Evolutionary conservation across 35 echinoderm and acorn worm species (phyloP).

Genomic region (Heliocidaris erythrogramma): DNA sequence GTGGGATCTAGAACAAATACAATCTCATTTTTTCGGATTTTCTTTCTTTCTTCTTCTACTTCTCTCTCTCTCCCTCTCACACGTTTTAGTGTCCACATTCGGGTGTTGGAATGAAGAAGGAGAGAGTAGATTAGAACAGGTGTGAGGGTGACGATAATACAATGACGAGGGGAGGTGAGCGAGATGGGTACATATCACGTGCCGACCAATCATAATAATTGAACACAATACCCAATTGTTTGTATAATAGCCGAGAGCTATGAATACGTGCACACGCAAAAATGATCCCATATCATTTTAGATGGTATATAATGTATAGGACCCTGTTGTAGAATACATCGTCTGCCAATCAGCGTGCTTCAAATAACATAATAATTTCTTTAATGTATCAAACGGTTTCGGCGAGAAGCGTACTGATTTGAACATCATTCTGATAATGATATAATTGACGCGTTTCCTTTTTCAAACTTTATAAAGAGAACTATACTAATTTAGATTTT

Average conservation of each 20-base stretch:
- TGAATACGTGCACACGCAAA: not conserved
- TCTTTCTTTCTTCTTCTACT: not conserved
- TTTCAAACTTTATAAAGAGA: not conserved
- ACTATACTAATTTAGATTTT: not conserved
- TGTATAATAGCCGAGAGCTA: not conserved
- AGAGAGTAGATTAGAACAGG: not conserved
- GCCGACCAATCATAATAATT: not conserved
- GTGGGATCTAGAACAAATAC: constrained; percentile 36
- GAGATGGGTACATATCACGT: not conserved
- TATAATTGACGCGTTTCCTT: not conserved
- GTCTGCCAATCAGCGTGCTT: too few species aligned
- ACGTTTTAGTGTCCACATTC: not conserved
- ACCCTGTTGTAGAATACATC: too few species aligned
- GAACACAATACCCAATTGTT: too few species aligned
- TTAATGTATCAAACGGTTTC: not conserved
- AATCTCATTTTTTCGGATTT: not conserved
- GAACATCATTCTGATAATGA: not conserved
- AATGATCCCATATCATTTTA: too few species aligned
- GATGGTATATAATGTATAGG: too few species aligned
- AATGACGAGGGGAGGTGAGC: not conserved
- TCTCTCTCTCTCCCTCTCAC: not conserved
- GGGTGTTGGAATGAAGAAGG: constrained; percentile 6
- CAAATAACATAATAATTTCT: not conserved
- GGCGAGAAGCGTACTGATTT: not conserved
- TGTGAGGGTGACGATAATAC: not conserved